phyloP scores from a whole-genome alignment of 2,888 invertebrate species.

The Blomia tropicalis region DNA sequence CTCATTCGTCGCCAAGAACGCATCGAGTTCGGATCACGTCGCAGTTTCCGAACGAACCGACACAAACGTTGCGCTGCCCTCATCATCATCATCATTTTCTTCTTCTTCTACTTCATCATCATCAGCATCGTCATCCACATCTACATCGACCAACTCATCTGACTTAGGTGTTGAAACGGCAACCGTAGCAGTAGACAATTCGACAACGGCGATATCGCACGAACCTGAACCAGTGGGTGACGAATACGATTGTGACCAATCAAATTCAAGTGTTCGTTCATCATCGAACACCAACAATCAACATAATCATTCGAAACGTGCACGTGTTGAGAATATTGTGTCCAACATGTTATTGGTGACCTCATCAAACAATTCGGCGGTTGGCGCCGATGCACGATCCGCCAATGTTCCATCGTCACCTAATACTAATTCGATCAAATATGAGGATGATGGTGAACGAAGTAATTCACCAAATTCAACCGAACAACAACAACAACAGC shows the following conservation, averaged over 20 bases:
- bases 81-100: too few relatives aligned
- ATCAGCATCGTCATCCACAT: too few relatives aligned
- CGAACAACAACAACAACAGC: too few relatives aligned
- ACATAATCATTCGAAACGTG: conserved; percentile 58
- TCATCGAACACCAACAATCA: too few relatives aligned
- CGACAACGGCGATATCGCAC: too few relatives aligned
- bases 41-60: background rate
- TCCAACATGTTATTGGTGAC: conserved; percentile 53
- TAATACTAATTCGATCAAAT: background rate
- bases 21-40: background rate
- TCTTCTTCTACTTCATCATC: too few relatives aligned
- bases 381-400: background rate
- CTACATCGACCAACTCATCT: too few relatives aligned
- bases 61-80: background rate
- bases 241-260: background rate
- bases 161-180: conserved; percentile 2
- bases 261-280: background rate
- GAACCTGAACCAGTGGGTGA: background rate
- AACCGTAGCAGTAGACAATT: too few relatives aligned
- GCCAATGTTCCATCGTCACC: background rate
- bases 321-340: conserved; percentile 84
- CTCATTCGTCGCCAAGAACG: conserved; percentile 2
- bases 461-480: conserved; percentile 38
- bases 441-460: background rate
- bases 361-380: background rate